Evolutionary conservation across 2,888 invertebrate genomes (phyloP).

Genomic region (Lampropteryx suffumata): DNA sequence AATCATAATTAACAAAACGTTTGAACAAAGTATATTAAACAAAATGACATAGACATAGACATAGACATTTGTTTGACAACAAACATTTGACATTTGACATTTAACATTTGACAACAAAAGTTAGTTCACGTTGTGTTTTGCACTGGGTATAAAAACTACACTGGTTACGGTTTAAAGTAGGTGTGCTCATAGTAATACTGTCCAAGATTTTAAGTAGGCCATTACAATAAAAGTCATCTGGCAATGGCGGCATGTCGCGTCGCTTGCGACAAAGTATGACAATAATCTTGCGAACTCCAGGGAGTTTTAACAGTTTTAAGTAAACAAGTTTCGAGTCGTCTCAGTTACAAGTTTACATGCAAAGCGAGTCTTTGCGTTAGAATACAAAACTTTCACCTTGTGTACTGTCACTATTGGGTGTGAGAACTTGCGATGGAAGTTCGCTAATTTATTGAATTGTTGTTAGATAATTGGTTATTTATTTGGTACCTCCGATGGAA

Average conservation of each 20-base stretch:
- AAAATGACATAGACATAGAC: too few relatives aligned
- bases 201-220: too few relatives aligned
- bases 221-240: background rate
- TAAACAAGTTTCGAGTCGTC: slow-evolving; percentile 45
- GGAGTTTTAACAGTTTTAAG: slow-evolving; percentile 50
- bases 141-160: too few relatives aligned
- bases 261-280: background rate
- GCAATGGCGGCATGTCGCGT: background rate
- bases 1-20: too few relatives aligned
- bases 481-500: too few relatives aligned
- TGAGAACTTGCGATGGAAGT: slow-evolving; percentile 37
- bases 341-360: slow-evolving; percentile 50
- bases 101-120: too few relatives aligned
- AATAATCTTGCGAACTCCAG: slow-evolving; percentile 35
- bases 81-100: too few relatives aligned
- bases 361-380: slow-evolving; percentile 43
- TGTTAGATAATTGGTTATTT: slow-evolving; percentile 38
- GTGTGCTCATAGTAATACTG: too few relatives aligned
- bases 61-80: too few relatives aligned
- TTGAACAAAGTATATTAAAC: too few relatives aligned
- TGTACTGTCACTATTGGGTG: slow-evolving; percentile 35
- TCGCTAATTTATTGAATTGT: slow-evolving; percentile 42
- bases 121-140: too few relatives aligned
- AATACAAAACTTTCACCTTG: slow-evolving; percentile 43
- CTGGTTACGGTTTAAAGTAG: too few relatives aligned